Base-by-base conservation (phyloP, 2,797 vertebrate species). In the Dendrocincla tyrannina region DNA sequence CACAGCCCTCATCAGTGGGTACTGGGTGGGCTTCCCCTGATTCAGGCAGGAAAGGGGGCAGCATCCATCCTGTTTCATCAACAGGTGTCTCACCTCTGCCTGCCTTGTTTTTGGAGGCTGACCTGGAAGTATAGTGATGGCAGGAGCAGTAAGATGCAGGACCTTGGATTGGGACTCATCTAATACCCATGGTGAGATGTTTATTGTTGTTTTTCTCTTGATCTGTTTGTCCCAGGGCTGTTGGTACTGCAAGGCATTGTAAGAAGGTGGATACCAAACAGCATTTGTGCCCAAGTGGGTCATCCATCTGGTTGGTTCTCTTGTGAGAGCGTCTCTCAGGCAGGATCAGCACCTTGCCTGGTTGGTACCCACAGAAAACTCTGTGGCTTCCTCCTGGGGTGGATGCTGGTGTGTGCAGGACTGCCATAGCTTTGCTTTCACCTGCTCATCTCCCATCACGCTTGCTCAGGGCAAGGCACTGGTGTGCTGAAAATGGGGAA, bases 381-480 rank as follows among this genome's bases (percentile, higher is more conserved):
- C 53, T 84, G 30, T 74, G 62, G 12, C 27, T 9, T 41, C 39
- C 10, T 82, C 17, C 50, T 2, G 1, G 49, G 11, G 1, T 22
- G 44, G 46, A 2, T 81, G 52, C 74, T 78, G 46, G 7, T 63
- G 47, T 9, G 1, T 78, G 12, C 47, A 70, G 52, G 7, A 22
- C 53, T 78, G 49, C 27, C 5, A 0, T 1, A 11, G 58, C 59
- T 87, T 70, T 46, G 42, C 70, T 91, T 89, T 60, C 24, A 22
- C 18, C 33, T 44, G 53, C 44, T 62, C 8, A 4, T 64, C 22
- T 75, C 28, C 32, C 2, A 2, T 5, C 5, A 2, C 0, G 0
- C 24, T 62, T 49, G 32, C 63, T 37, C 1, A 1, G 35, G 18
- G 18, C 64, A 68, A 74, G 30, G 35, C 50, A 68, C 10, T 5